phyloP scores from a whole-genome alignment of 2,888 invertebrate genomes.

The Petrolisthes cinctipes region DNA sequence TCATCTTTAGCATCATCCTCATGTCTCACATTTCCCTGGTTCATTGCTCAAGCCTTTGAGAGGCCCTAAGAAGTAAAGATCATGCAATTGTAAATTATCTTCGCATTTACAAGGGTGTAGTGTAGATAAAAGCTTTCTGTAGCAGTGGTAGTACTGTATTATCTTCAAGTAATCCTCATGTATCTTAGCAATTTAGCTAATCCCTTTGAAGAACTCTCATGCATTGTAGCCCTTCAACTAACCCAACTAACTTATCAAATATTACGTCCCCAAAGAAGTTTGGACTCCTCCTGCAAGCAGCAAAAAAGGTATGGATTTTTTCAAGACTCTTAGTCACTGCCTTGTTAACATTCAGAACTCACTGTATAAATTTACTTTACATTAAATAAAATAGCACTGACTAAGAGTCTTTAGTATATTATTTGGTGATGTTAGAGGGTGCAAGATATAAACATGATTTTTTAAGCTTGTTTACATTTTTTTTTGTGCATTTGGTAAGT shows the following conservation, averaged over 20 bases:
- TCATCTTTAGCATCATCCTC: slow-evolving; percentile 29
- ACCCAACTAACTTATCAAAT: slow-evolving; percentile 42
- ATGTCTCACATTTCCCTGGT: slow-evolving; percentile 2
- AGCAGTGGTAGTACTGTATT: slow-evolving; percentile 25
- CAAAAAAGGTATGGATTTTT: background rate
- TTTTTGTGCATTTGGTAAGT: no score
- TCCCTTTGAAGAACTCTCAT: slow-evolving; percentile 34
- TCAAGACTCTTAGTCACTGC: slow-evolving; percentile 36
- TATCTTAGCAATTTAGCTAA: slow-evolving; percentile 36
- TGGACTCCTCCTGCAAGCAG: slow-evolving; percentile 13
- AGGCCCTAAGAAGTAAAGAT: slow-evolving; percentile 18
- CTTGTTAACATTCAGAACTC: background rate
- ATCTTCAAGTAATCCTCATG: slow-evolving; percentile 38
- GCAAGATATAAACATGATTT: background rate
- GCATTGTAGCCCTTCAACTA: slow-evolving; percentile 48
- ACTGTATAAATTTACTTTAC: background rate
- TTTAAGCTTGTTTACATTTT: no score
- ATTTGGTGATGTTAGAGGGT: slow-evolving; percentile 22
- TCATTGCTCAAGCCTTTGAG: slow-evolving; percentile 13
- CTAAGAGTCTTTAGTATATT: slow-evolving; percentile 13
- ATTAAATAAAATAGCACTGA: background rate
- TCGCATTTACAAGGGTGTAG: slow-evolving; percentile 39
- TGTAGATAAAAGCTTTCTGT: slow-evolving; percentile 37
- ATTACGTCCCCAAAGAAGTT: slow-evolving; percentile 19
- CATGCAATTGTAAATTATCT: slow-evolving; percentile 30